phyloP scores from a whole-genome alignment of 2,797 vertebrate genomes.

The Tarsius wallacei region DNA sequence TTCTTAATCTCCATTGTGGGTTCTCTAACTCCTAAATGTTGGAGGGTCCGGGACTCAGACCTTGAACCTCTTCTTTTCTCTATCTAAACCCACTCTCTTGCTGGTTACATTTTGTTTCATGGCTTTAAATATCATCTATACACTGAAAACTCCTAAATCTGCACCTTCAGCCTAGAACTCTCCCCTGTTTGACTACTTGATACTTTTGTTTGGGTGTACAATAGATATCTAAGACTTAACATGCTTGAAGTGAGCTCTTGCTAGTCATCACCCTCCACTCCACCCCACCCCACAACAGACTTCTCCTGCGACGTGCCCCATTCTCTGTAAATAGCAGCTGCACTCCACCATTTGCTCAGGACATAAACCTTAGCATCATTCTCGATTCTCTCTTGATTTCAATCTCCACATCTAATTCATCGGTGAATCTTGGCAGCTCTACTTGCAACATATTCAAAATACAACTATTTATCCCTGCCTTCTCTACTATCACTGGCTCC shows the following conservation, averaged over 20 bases:
- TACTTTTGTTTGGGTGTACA: neutral
- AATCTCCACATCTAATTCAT: neutral
- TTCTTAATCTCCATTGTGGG: neutral
- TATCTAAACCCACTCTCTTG: neutral
- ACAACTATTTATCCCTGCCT: neutral
- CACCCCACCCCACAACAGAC: neutral
- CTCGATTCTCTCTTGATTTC: neutral
- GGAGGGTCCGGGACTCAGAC: too few species aligned
- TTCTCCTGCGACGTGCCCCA: neutral
- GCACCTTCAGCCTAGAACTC: neutral
- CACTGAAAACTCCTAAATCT: neutral
- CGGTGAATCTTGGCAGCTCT: neutral
- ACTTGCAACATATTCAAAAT: neutral
- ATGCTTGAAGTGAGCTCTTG: neutral
- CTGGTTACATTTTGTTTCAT: conserved; percentile 1
- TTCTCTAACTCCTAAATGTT: neutral
- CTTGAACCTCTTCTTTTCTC: neutral
- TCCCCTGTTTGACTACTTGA: neutral
- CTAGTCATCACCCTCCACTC: neutral
- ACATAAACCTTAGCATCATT: neutral
- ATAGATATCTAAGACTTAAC: neutral
- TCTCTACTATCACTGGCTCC: neutral
- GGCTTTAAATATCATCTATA: neutral
- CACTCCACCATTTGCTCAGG: neutral
- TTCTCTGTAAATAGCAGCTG: neutral